These are phyloP conservation scores for Lepetodrilus schrolli DNA, from an alignment of 2,888 invertebrate species.

Conservation along the genomic window DNA sequence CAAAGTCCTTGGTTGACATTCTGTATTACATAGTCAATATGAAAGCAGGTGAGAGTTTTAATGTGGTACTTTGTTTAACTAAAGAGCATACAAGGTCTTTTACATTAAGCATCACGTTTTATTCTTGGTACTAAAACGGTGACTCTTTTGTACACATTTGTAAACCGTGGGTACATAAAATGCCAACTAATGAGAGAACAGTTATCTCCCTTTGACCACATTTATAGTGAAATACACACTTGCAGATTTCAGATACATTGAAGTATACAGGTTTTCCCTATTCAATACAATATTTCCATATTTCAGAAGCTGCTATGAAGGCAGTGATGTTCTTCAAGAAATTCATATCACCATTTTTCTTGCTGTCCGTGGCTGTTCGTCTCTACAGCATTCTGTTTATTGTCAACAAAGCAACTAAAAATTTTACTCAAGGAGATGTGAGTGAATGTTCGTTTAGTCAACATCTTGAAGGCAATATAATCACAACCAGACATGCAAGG, in stretches of 20 bases:
- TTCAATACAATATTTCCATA: neutral
- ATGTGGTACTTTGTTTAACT: too few species aligned
- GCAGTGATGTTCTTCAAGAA: constrained; percentile 55
- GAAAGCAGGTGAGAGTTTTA: constrained; percentile 31
- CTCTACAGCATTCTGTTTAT: constrained; percentile 65
- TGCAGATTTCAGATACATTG: too few species aligned
- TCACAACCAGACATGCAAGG: too few species aligned
- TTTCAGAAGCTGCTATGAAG: constrained; percentile 54
- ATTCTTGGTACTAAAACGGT: too few species aligned
- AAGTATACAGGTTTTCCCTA: neutral
- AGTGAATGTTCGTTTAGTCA: neutral
- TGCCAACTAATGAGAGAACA: neutral
- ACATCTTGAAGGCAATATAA: neutral
- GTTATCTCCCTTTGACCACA: neutral
- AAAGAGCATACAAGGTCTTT: too few species aligned
- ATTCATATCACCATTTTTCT: constrained; percentile 60
- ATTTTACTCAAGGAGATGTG: constrained; percentile 44
- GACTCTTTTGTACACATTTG: too few species aligned
- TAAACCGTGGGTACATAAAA: neutral
- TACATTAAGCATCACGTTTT: too few species aligned
- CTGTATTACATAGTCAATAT: constrained; percentile 29
- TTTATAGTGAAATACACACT: too few species aligned
- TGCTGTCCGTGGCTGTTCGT: constrained; percentile 53
- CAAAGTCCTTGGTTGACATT: constrained; percentile 25
- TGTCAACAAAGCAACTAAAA: constrained; percentile 53